Percentiles rank a stretch among this genome's conserved stretches.
Evolutionary conservation across 2,888 invertebrate species (phyloP).

Genomic region (Netelia virgata): DNA sequence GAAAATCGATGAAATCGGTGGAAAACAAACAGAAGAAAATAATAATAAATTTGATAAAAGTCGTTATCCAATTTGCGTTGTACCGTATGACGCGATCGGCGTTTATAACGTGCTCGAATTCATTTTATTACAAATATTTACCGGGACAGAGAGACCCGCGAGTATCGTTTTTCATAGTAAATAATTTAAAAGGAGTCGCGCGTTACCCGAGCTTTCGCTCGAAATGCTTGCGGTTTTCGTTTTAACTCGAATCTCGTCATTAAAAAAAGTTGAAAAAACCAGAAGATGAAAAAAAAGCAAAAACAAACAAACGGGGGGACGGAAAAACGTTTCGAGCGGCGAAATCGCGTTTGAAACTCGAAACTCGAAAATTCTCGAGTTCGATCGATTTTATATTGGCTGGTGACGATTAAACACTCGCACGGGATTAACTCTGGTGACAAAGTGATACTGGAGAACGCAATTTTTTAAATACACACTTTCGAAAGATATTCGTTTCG

Average conservation of each 20-base stretch:
- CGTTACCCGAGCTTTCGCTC: conserved; percentile 21
- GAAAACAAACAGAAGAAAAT: conserved; percentile 5
- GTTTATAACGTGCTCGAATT: no score
- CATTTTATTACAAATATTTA: background rate
- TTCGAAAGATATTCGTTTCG: background rate
- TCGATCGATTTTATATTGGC: conserved; percentile 36
- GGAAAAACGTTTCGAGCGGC: background rate
- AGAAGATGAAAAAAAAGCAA: conserved; percentile 23
- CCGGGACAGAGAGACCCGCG: background rate
- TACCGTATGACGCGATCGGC: conserved; percentile 30
- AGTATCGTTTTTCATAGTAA: conserved; percentile 22
- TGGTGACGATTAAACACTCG: conserved; percentile 22
- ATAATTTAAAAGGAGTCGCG: conserved; percentile 49
- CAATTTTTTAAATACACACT: conserved; percentile 1
- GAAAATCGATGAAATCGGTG: conserved; percentile 5
- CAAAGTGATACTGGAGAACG: conserved; percentile 64
- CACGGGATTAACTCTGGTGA: conserved; percentile 52
- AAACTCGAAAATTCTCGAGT: conserved; percentile 38
- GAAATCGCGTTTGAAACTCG: conserved; percentile 37
- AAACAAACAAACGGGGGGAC: background rate
- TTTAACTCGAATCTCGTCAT: conserved; percentile 24
- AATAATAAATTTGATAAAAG: conserved; percentile 4
- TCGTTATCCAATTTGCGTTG: conserved; percentile 3
- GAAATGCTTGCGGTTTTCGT: conserved; percentile 40
- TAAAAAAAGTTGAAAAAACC: background rate